phyloP scores from a whole-genome alignment of 1,140 invertebrate species.

The Eupristina koningsbergeri region DNA sequence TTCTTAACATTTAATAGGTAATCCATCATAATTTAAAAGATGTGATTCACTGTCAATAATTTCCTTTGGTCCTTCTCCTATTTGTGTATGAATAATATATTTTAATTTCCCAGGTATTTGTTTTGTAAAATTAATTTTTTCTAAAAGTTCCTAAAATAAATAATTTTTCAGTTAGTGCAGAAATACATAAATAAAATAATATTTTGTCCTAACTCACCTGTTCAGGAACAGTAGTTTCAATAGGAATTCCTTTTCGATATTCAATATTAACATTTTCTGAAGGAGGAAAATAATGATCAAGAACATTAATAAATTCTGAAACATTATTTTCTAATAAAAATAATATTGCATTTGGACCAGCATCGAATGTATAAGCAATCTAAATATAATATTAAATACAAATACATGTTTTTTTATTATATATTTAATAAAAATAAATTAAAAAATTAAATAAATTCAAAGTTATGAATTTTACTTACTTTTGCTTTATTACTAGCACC shows the following conservation, averaged over 20 bases:
- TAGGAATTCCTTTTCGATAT: constrained; percentile 76
- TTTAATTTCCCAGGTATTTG: constrained; percentile 78
- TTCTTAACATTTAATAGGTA: constrained; percentile 50
- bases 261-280: constrained; percentile 65
- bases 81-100: constrained; percentile 88
- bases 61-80: constrained; percentile 81
- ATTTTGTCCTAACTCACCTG: constrained; percentile 54
- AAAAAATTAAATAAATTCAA: not conserved
- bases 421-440: not conserved
- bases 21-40: constrained; percentile 71
- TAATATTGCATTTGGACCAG: constrained; percentile 95
- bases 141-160: constrained; percentile 68
- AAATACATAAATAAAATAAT: not conserved
- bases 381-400: constrained; percentile 60
- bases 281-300: constrained; percentile 84
- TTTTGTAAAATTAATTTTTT: constrained; percentile 67
- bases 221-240: constrained; percentile 59
- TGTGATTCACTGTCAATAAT: constrained; percentile 73
- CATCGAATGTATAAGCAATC: constrained; percentile 97
- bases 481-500: constrained; percentile 75
- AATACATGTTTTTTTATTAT: not conserved
- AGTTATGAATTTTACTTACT: constrained; percentile 67
- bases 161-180: constrained; percentile 33
- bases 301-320: constrained; percentile 76
- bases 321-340: constrained; percentile 88